Evolutionary conservation across 2,113 vertebrate species (phyloP), one percentile per base, ranked within the genome.

Genomic region (Psettodes erumei): DNA sequence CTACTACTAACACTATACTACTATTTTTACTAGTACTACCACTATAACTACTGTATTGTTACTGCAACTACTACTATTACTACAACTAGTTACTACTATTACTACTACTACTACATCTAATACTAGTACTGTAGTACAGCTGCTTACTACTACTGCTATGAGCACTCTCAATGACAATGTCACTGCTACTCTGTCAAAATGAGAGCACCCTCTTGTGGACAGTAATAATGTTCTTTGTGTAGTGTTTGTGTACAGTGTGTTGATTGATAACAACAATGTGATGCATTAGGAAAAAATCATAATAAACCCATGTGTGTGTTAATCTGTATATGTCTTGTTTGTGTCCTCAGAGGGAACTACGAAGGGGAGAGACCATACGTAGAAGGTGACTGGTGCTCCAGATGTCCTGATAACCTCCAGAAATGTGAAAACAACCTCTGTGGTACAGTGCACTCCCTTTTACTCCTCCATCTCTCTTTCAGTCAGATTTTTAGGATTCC

Each of bases 341-440:
- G 9, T 50, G n/a, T 53, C 15, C 15, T 47, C 73, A 92, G 91
- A 25, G 91, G 91, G 16, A 92, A 92, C 86, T 92, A 81, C 4
- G 91, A 92, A 0, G 77, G 4, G 0, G 32, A 74, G 77, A 25
- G 71, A 42, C 91, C 91, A 1, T 92, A 86, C 0, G 80, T 85
- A 0, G 90, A 91, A 43, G 91, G 91, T 0, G 90, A 90, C 0
- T 88, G 58, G 79, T 92, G 91, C 75, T 90, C 90, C 64, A 50
- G 72, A 0, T 92, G 91, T 59, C 91, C 91, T 0, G 88, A 86
- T 2, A 79, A 90, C 59, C 9, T 90, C 1, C 88, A 86, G 71
- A 71, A 48, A 1, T 92, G 91, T 83, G 78, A 86, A 70, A 91
- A 92, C 88, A 89, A 81, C 73, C 87, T 93, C n/a, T 92, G 91